phyloP scores from a whole-genome alignment of 2,888 invertebrate species.

The Drosophila setosimentum region DNA sequence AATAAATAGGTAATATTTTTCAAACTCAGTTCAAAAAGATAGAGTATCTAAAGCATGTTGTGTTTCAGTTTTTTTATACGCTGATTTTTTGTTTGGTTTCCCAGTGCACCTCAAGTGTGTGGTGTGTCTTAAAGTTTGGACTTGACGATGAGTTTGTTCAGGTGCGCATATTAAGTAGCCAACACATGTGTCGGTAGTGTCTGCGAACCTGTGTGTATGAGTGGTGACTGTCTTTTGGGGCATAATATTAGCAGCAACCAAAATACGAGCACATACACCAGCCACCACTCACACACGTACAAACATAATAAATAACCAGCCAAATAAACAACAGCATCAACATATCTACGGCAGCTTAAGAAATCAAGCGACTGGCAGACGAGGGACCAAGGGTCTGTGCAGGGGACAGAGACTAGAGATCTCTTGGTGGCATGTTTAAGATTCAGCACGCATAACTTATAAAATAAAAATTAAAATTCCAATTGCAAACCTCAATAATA shows the following conservation, averaged over 20 bases:
- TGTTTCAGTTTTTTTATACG: not conserved
- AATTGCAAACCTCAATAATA: slow-evolving; percentile 74
- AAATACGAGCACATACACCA: slow-evolving; percentile 37
- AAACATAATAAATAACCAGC: slow-evolving; percentile 71
- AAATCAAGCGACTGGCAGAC: slow-evolving; percentile 45
- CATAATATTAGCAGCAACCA: slow-evolving; percentile 57
- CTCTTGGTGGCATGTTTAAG: slow-evolving; percentile 62
- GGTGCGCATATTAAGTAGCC: slow-evolving; percentile 77
- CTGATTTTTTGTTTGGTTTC: slow-evolving; percentile 28
- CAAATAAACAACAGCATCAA: slow-evolving; percentile 37
- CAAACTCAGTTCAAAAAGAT: not conserved
- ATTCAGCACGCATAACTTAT: slow-evolving; percentile 76
- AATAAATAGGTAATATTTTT: too few species aligned
- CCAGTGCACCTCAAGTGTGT: slow-evolving; percentile 49
- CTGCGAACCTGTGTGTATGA: not conserved
- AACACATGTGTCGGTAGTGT: slow-evolving; percentile 32
- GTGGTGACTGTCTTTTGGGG: slow-evolving; percentile 52
- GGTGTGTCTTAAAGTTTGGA: slow-evolving; percentile 58
- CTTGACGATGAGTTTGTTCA: slow-evolving; percentile 53
- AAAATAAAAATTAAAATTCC: slow-evolving; percentile 81
- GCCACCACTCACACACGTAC: slow-evolving; percentile 52
- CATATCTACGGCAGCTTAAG: slow-evolving; percentile 34
- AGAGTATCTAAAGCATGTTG: slow-evolving; percentile 11
- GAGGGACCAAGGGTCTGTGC: slow-evolving; percentile 1
- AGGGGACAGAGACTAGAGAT: slow-evolving; percentile 26